A percentile compares a stretch with the other conserved stretches of the same genome.
phyloP scores from a whole-genome alignment of 2,797 vertebrate genomes.

The Anabas testudineus region DNA sequence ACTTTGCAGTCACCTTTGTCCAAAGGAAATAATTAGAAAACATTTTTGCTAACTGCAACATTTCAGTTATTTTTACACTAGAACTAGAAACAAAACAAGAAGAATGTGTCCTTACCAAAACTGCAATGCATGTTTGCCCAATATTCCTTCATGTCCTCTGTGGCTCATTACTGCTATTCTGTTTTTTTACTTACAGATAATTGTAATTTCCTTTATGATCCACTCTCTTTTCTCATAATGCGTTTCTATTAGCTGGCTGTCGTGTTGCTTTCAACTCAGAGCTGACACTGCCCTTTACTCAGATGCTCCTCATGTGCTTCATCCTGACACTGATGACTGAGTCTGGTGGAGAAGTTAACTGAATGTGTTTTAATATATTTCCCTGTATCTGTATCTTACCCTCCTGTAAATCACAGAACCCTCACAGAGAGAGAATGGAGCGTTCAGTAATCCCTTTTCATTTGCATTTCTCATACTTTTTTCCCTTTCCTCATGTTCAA shows the following conservation, averaged over 20 bases:
- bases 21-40: not conserved
- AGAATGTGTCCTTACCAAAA: not conserved
- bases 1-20: not conserved
- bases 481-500: conserved; percentile 76
- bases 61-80: not conserved
- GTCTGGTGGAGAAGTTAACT: not conserved
- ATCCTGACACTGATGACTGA: conserved; percentile 15
- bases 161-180: conserved; percentile 17
- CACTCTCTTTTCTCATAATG: not conserved
- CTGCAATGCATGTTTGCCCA: conserved; percentile 5
- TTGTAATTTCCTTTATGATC: conserved; percentile 18
- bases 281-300: conserved; percentile 42
- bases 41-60: not conserved
- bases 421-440: conserved; percentile 56
- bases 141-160: conserved; percentile 18
- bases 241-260: conserved; percentile 19
- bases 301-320: conserved; percentile 37
- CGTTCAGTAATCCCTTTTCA: conserved; percentile 77
- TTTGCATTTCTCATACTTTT: conserved; percentile 76
- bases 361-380: conserved; percentile 9
- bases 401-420: conserved; percentile 60
- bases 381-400: conserved; percentile 45
- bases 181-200: not conserved
- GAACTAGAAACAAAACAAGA: conserved; percentile 2
- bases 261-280: conserved; percentile 9